Conservation (phyloP, 2,888 invertebrate species). For the Drosophila colorata region DNA sequence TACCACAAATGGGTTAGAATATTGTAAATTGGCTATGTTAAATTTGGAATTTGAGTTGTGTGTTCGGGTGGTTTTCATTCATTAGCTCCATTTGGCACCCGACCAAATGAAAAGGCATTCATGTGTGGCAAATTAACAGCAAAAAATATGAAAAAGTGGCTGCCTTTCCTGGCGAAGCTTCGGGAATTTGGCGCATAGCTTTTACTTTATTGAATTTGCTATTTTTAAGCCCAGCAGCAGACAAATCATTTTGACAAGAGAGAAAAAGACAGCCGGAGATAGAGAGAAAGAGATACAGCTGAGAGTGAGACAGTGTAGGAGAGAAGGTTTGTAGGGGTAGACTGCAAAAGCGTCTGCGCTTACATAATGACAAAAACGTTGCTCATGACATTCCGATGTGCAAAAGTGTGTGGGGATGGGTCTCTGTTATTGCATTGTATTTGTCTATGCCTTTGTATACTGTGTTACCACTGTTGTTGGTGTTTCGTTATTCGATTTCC, state of each 20-base stretch:
- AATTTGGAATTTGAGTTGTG: constrained; percentile 32
- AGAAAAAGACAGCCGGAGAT: constrained; percentile 4
- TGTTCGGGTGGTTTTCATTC: constrained; percentile 27
- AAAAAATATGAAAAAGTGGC: background rate
- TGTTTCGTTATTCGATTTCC: constrained; percentile 52
- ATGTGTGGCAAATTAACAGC: constrained; percentile 29
- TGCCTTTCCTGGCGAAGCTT: constrained; percentile 13
- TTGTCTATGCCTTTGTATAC: constrained; percentile 24
- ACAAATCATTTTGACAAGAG: constrained; percentile 3
- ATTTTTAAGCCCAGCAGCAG: constrained; percentile 26
- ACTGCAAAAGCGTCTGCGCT: constrained; percentile 20
- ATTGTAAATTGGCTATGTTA: constrained; percentile 60
- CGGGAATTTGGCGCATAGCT: constrained; percentile 40
- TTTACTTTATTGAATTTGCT: constrained; percentile 59
- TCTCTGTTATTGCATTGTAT: constrained; percentile 26
- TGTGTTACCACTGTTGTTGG: constrained; percentile 19
- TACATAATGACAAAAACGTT: constrained; percentile 43
- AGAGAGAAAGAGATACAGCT: background rate
- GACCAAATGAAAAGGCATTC: constrained; percentile 33
- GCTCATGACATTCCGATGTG: constrained; percentile 33
- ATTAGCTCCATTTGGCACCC: constrained; percentile 49
- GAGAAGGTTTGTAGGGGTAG: constrained; percentile 11
- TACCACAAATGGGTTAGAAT: constrained; percentile 51
- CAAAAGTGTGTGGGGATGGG: background rate
- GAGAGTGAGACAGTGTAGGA: constrained; percentile 11